phyloP scores from a whole-genome alignment of 2,888 invertebrate species.

The Copidosoma aretas region DNA sequence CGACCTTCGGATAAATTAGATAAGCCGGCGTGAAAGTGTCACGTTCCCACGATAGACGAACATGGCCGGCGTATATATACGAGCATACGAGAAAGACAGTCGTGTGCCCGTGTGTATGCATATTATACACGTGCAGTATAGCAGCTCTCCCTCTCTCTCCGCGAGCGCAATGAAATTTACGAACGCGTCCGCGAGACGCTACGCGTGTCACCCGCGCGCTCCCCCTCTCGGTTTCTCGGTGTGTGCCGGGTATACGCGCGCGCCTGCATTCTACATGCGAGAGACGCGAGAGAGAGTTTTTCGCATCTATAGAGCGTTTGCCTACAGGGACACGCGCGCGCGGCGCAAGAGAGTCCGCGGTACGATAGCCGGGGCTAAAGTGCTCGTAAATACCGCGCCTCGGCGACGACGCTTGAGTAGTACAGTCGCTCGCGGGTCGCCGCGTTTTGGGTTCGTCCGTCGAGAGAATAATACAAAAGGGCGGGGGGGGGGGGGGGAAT shows the following conservation, averaged over 20 bases:
- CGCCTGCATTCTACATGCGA: too few species aligned
- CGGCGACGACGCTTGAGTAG: background rate
- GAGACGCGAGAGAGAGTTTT: too few species aligned
- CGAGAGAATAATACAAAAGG: too few species aligned
- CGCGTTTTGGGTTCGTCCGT: too few species aligned
- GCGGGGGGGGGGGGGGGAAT: too few species aligned
- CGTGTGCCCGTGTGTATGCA: background rate
- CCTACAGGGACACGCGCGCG: background rate
- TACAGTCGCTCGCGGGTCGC: too few species aligned
- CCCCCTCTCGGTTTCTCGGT: background rate
- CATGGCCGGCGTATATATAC: slow-evolving; percentile 15
- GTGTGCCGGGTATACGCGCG: too few species aligned
- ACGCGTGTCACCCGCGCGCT: slow-evolving; percentile 34
- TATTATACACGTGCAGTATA: background rate
- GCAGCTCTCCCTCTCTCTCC: slow-evolving; percentile 14
- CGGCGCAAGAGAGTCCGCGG: slow-evolving; percentile 12
- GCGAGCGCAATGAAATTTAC: slow-evolving; percentile 46
- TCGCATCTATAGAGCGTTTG: too few species aligned
- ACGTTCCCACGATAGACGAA: slow-evolving; percentile 56
- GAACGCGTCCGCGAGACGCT: slow-evolving; percentile 43
- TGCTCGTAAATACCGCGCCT: slow-evolving; percentile 39
- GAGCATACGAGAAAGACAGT: slow-evolving; percentile 9
- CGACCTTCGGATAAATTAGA: slow-evolving; percentile 56
- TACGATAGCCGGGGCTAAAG: too few species aligned
- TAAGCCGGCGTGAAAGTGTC: slow-evolving; percentile 56